Evolutionary conservation across 1,140 invertebrate genomes (phyloP).

Genomic region (Pogonognathellus flavescens): DNA sequence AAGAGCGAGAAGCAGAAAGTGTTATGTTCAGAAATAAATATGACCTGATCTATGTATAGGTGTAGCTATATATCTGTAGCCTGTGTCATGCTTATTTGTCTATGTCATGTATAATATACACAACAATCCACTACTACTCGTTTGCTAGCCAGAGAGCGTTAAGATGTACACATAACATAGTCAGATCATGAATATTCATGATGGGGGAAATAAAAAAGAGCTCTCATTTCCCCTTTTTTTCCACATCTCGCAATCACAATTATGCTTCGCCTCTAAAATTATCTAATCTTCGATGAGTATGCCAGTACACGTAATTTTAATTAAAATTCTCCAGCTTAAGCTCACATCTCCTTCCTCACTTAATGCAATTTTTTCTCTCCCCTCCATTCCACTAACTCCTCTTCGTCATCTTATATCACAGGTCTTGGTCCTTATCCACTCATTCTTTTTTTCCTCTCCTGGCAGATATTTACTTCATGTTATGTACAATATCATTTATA

Average conservation of each 20-base stretch:
- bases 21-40: too few species aligned
- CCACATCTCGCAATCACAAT: constrained; percentile 56
- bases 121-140: not conserved
- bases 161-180: constrained; percentile 31
- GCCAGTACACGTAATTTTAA: constrained; percentile 66
- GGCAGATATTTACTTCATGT: not conserved
- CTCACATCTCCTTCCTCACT: constrained; percentile 46
- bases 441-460: constrained; percentile 22
- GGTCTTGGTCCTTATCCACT: constrained; percentile 10
- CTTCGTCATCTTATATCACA: constrained; percentile 32
- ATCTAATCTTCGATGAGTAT: constrained; percentile 65
- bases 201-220: constrained; percentile 61
- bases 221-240: constrained; percentile 62
- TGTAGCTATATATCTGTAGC: not conserved
- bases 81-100: not conserved
- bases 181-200: constrained; percentile 59
- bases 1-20: too few species aligned
- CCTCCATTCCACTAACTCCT: constrained; percentile 1
- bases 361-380: constrained; percentile 61
- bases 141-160: constrained; percentile 47
- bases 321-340: constrained; percentile 64
- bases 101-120: constrained; percentile 3
- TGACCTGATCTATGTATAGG: too few species aligned
- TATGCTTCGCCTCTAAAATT: constrained; percentile 59
- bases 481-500: too few species aligned